Evolutionary conservation across 1,140 invertebrate genomes (phyloP), one percentile per base, ranked within the genome.

Genomic region (Rhagoletis zephyria): DNA sequence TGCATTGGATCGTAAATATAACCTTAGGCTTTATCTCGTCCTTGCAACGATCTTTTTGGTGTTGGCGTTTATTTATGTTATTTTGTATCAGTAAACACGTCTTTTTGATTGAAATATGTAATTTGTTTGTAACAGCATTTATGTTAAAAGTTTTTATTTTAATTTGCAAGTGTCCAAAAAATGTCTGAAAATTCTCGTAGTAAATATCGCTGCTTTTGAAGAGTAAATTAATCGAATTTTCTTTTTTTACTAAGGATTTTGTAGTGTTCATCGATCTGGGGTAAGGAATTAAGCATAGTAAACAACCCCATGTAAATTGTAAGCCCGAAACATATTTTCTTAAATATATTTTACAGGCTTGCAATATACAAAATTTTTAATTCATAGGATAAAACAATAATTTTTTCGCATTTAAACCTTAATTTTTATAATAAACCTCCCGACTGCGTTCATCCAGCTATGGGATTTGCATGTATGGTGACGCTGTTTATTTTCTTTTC

Each of bases 401-500:
- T 30, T 30, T 30, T 30, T 30, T 30, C 30, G 1, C 30, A 30
- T 30, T 30, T 30, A 30, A 30, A 30, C 30, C 30, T 30, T 30
- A 30, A 30, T 30, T 30, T 30, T 30, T 30, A 30, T 30, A 30
- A 9, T 19, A 56, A 74, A 45, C 12, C 77, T 87, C 42, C 63
- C 85, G 59, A 4, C 30, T 63, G 90, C 2, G 48, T 42, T 94
- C 93, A 96, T 88, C 94, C 95, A 64, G 98, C 98, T 90, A 99
- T 93, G 45, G 98, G 98, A 95, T 99, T 99, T 19, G 98, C 98
- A 95, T 99, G 98, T 93, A 99, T 98, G 10, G 97, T 98, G 16
- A 99, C 94, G 90, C 94, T 95, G 90, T 97, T 97, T 88, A 99
- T 96, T 93, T 95, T 95, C 14, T 95, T 96, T 90, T 98, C 98